Conservation (phyloP, 2,797 vertebrate genomes). For the Argyrosomus regius region DNA sequence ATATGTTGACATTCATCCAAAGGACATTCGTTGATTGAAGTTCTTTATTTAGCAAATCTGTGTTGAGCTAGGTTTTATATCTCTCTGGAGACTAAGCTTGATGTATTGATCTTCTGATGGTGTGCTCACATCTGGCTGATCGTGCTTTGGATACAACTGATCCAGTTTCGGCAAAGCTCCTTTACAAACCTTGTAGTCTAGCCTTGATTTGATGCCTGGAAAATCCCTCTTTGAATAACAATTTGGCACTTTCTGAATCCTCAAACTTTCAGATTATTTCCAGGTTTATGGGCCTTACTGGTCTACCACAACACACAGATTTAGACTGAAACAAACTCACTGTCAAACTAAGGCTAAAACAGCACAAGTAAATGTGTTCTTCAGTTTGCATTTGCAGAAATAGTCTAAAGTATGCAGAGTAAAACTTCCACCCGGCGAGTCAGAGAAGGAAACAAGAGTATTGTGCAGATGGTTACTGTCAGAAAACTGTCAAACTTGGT, state of each 20-base stretch:
- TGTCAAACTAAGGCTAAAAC: background rate
- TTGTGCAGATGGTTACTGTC: constrained; percentile 16
- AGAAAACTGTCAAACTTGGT: constrained; percentile 14
- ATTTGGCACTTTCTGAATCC: too few species aligned
- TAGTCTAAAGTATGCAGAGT: background rate
- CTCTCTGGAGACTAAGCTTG: background rate
- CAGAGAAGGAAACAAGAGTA: background rate
- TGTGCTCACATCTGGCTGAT: too few species aligned
- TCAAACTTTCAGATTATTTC: too few species aligned
- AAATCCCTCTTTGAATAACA: too few species aligned
- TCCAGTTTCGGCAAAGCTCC: too few species aligned
- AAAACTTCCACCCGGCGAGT: constrained; percentile 5
- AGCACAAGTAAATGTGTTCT: background rate
- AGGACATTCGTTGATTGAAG: background rate
- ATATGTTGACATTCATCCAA: too few species aligned
- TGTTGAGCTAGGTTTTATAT: too few species aligned
- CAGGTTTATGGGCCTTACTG: too few species aligned
- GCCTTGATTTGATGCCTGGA: too few species aligned
- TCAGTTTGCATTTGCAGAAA: background rate
- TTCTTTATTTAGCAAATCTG: too few species aligned
- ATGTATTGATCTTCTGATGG: background rate
- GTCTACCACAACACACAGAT: background rate
- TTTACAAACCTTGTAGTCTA: too few species aligned
- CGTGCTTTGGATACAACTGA: too few species aligned
- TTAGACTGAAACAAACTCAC: background rate